A percentile compares a stretch with the other conserved stretches of the same genome.
phyloP scores from a whole-genome alignment of 2,888 invertebrate species.

The Polydrusus cervinus region DNA sequence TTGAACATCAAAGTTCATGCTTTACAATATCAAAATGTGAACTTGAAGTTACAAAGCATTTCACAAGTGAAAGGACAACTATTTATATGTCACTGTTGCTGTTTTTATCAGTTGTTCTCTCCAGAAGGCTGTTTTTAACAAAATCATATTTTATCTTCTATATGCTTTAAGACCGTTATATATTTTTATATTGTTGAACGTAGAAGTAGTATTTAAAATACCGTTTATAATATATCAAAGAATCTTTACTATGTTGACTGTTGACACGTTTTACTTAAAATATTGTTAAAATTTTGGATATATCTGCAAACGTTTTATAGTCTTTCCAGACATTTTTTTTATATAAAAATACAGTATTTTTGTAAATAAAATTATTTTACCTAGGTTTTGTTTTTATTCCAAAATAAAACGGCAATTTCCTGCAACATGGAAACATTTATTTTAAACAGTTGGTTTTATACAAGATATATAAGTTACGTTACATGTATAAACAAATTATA shows the following conservation, averaged over 20 bases:
- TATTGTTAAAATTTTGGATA: background rate
- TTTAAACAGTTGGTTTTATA: slow-evolving; percentile 3
- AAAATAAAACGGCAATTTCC: background rate
- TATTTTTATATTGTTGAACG: slow-evolving; percentile 24
- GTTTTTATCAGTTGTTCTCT: no score
- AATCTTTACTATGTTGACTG: slow-evolving; percentile 18
- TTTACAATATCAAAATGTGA: no score
- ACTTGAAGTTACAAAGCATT: no score
- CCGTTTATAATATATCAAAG: slow-evolving; percentile 9
- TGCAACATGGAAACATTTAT: slow-evolving; percentile 22
- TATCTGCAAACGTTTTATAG: no score
- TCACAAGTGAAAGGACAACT: no score
- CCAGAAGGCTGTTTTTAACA: no score
- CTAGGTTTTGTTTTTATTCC: background rate
- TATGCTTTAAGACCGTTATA: slow-evolving; percentile 6
- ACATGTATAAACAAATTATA: background rate
- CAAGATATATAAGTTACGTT: background rate
- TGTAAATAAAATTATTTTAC: slow-evolving; percentile 24
- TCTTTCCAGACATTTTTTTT: slow-evolving; percentile 8
- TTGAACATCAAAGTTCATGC: no score
- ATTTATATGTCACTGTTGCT: no score
- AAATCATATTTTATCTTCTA: slow-evolving; percentile 5
- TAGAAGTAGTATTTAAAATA: background rate
- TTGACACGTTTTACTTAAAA: slow-evolving; percentile 15
- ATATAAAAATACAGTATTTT: slow-evolving; percentile 27